Percentiles rank a stretch among this genome's conserved stretches.
Conservation (phyloP, 2,888 invertebrate genomes). For the Blera fallax region DNA sequence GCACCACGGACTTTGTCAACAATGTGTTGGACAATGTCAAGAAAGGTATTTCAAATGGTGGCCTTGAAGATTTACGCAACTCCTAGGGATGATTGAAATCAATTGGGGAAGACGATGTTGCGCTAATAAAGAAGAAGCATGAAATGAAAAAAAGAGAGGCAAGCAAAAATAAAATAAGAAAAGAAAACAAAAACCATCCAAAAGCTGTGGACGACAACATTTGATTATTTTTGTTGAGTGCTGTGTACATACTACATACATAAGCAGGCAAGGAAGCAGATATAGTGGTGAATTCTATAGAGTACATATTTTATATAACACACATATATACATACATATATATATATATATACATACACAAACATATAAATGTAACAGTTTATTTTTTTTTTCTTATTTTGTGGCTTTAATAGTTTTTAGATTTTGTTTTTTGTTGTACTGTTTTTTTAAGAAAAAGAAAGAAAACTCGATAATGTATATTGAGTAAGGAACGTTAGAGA, state of each 20-base stretch:
- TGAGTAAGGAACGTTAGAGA: background rate
- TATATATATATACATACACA: conserved; percentile 10
- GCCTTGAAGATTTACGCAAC: conserved; percentile 87
- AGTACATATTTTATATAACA: conserved; percentile 39
- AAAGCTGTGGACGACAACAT: conserved; percentile 34
- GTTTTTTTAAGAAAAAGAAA: conserved; percentile 9
- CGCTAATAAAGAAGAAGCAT: conserved; percentile 22
- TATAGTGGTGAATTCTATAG: conserved; percentile 37
- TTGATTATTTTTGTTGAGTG: conserved; percentile 6
- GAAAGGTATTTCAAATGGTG: conserved; percentile 89
- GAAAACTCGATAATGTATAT: background rate
- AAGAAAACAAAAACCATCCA: conserved; percentile 31
- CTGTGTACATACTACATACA: conserved; percentile 60
- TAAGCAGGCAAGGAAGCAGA: conserved; percentile 2
- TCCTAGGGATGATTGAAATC: conserved; percentile 74
- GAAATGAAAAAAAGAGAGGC: conserved; percentile 55
- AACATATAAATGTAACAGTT: background rate
- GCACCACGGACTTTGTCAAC: conserved; percentile 97
- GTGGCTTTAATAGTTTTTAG: conserved; percentile 69
- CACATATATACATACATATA: background rate
- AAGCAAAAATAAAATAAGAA: conserved; percentile 62
- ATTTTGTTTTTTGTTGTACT: conserved; percentile 34
- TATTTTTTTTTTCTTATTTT: conserved; percentile 49
- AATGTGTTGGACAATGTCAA: conserved; percentile 93
- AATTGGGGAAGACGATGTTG: conserved; percentile 41